These are phyloP conservation scores for Sinohyriopsis cumingii DNA, from an alignment of 2,888 invertebrate genomes.

Conservation along the genomic window DNA sequence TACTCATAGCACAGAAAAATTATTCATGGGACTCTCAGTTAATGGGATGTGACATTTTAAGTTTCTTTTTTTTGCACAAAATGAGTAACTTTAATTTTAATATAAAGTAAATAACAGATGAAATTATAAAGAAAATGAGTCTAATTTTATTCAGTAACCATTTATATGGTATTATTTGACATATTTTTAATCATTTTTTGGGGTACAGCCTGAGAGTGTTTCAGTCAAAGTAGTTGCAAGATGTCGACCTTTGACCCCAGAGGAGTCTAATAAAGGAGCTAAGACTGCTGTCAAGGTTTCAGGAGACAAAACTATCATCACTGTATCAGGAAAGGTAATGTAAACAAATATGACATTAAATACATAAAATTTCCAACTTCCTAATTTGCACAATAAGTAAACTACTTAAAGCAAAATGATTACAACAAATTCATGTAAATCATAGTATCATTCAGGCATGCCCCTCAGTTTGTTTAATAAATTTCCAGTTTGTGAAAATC, in stretches of 20 bases:
- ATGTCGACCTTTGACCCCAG: slow-evolving; percentile 55
- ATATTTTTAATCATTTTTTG: not conserved
- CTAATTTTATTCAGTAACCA: no score
- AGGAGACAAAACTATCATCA: slow-evolving; percentile 57
- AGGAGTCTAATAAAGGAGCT: slow-evolving; percentile 53
- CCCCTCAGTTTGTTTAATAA: no score
- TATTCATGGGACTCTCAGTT: no score
- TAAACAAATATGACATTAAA: not conserved
- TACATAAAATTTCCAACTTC: not conserved
- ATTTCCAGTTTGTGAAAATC: no score
- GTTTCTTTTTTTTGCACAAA: no score
- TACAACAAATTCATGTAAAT: not conserved
- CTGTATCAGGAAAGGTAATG: slow-evolving; percentile 59
- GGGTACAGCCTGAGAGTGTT: slow-evolving; percentile 54
- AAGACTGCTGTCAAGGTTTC: slow-evolving; percentile 49
- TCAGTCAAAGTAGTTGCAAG: slow-evolving; percentile 56
- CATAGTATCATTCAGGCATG: not conserved
- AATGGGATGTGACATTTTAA: no score
- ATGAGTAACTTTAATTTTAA: no score
- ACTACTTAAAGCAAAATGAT: not conserved
- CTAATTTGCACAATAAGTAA: not conserved
- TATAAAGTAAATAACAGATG: no score
- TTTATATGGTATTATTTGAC: no score
- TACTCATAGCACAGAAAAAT: no score
- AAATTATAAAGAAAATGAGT: no score